These are phyloP conservation scores for Ovibos moschatus DNA, from an alignment of 2,113 vertebrate species.

Conservation along the genomic window DNA sequence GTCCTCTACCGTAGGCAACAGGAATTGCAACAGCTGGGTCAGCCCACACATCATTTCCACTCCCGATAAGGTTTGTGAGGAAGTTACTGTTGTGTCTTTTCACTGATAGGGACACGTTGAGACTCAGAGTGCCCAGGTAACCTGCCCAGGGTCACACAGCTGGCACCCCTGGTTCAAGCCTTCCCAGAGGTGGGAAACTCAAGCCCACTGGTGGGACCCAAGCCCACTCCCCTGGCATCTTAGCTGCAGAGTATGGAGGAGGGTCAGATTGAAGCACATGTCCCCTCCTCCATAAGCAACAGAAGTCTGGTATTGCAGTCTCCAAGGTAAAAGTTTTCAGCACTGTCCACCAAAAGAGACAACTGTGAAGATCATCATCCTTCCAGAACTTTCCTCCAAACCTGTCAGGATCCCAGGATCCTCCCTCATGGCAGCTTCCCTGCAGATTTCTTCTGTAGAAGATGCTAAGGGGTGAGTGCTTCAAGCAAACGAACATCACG, in stretches of 20 bases:
- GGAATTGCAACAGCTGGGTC: background rate
- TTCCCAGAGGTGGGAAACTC: background rate
- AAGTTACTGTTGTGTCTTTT: background rate
- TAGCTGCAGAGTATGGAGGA: background rate
- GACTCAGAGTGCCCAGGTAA: background rate
- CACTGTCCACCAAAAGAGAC: background rate
- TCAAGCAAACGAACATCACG: background rate
- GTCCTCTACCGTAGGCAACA: constrained; percentile 39
- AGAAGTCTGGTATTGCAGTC: background rate
- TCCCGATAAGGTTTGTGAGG: background rate
- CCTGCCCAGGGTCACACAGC: background rate
- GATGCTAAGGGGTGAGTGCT: background rate
- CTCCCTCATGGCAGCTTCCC: background rate
- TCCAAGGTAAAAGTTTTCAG: background rate
- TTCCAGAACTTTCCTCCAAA: constrained; percentile 9
- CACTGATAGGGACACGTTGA: background rate
- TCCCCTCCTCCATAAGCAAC: too few species aligned
- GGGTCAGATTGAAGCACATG: background rate
- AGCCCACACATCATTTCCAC: background rate
- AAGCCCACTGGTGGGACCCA: background rate
- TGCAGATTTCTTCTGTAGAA: background rate
- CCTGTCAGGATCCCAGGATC: background rate
- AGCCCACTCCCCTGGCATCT: background rate
- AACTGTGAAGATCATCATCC: background rate
- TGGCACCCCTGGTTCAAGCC: background rate